Base-by-base conservation (phyloP, 2,113 vertebrate species). In the Solenodon paradoxus region DNA sequence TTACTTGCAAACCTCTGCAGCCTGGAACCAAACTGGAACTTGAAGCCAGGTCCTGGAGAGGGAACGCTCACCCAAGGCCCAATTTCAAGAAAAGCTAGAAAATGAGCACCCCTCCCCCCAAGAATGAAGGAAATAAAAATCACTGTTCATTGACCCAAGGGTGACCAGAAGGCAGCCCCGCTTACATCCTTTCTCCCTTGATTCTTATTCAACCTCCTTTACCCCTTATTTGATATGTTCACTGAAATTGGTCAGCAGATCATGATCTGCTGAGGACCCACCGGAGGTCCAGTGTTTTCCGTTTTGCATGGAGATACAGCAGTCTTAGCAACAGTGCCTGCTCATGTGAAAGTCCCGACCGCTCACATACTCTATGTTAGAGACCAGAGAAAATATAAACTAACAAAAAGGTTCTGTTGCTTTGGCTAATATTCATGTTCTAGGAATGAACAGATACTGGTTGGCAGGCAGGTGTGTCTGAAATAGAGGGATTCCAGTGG, bases 241-340 rank as follows among this genome's bases (percentile, higher is more conserved):
- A 47, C 13, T 75, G 57, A 53, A 53, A 11, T 30, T 26, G 16
- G 7, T 8, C 4, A 40, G 1, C 75, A 26, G 55, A 40, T 24
- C 35, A 30, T 53, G 11, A 28, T 22, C 28, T 59, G 40, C 64
- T 22, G 35, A 71, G 72, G 63, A 9, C 35, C 6, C 12, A 1
- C 12, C 0, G 0, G n/a, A n/a, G 32, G 40, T 17, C 69, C 3
- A 6, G 4, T 13, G 8, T 69, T 55, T 94, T 9, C n/a, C 1
- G 32, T 51, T 78, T 71, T 51, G 10, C 59, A 22, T 49, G 28
- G 45, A 90, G 12, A 28, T 9, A 8, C 59, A 11, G 2, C 3
- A 15, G 2, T 3, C 57, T 7, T 9, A 8, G 22, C 1, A 11
- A 10, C 5, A 10, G 59, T 28, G 26, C 30, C 26, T 30, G 59